Conservation (phyloP, 2,888 invertebrate genomes). For the Mamestra brassicae region DNA sequence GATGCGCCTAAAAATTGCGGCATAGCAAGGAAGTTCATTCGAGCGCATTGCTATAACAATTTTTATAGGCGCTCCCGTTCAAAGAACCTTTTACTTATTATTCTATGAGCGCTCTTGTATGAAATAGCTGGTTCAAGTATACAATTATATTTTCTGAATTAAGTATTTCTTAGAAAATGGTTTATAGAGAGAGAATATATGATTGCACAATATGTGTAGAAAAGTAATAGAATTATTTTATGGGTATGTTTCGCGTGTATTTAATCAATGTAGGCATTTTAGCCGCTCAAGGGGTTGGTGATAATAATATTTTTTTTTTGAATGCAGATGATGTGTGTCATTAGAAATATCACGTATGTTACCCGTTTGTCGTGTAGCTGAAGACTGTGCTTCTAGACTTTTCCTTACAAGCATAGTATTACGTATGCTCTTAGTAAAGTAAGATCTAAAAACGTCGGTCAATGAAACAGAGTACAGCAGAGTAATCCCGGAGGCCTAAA, state of each 20-base stretch:
- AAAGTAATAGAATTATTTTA: conserved; percentile 14
- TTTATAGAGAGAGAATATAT: background rate
- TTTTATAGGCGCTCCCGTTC: conserved; percentile 65
- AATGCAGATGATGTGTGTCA: background rate
- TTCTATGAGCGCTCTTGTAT: conserved; percentile 61
- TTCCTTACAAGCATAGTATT: conserved; percentile 16
- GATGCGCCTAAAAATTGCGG: conserved; percentile 66
- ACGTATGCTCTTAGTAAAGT: conserved; percentile 17
- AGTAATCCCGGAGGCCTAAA: conserved; percentile 71
- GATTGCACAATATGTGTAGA: background rate
- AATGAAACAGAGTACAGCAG: conserved; percentile 60
- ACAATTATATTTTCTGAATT: conserved; percentile 44
- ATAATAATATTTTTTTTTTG: background rate
- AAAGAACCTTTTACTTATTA: conserved; percentile 60
- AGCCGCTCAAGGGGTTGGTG: background rate
- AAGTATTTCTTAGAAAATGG: conserved; percentile 32
- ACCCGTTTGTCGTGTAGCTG: rapidly evolving
- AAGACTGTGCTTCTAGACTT: background rate
- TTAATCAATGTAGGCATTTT: background rate
- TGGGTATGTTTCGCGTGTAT: background rate
- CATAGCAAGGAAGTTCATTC: conserved; percentile 60
- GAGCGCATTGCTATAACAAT: conserved; percentile 66
- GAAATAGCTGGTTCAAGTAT: conserved; percentile 55
- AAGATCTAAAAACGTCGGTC: conserved; percentile 53
- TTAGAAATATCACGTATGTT: background rate